Percentiles rank a stretch among this genome's conserved stretches.
These are phyloP conservation scores for Euura lappo DNA, from an alignment of 1,140 invertebrate species.

Conservation along the genomic window DNA sequence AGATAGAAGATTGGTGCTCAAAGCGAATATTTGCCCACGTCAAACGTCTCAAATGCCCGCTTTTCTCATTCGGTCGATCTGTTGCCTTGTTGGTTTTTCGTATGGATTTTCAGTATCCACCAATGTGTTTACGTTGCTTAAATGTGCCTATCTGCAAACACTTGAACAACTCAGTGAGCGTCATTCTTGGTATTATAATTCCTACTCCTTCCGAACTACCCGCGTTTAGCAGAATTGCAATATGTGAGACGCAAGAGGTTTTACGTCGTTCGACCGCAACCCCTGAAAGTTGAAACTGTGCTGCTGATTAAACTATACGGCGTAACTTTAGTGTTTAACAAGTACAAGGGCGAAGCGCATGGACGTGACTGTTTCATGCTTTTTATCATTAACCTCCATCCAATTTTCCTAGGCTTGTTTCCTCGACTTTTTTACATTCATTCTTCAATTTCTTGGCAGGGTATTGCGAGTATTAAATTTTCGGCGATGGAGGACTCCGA, in stretches of 20 bases:
- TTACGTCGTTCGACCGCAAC: no score
- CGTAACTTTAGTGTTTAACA: not conserved
- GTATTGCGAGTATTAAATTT: slow-evolving; percentile 4
- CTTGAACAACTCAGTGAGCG: no score
- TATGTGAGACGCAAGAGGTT: no score
- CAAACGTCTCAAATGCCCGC: not conserved
- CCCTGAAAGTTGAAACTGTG: not conserved
- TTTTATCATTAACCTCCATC: not conserved
- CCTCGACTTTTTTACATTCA: not conserved
- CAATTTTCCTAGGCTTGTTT: not conserved
- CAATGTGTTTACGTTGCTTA: no score
- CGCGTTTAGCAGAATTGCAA: no score
- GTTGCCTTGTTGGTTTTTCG: not conserved
- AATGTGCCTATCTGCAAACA: no score
- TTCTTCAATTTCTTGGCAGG: slow-evolving; percentile 2
- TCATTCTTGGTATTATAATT: no score
- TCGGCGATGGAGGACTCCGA: not conserved
- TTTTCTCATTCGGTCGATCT: not conserved
- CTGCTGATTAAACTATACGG: not conserved
- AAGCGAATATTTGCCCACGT: not conserved
- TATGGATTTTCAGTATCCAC: not conserved
- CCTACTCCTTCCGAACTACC: no score
- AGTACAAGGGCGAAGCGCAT: not conserved
- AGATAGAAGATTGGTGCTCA: not conserved
- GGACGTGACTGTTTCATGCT: not conserved